phyloP scores from a whole-genome alignment of 1,140 invertebrate species.

The Paralvinella palmiformis region DNA sequence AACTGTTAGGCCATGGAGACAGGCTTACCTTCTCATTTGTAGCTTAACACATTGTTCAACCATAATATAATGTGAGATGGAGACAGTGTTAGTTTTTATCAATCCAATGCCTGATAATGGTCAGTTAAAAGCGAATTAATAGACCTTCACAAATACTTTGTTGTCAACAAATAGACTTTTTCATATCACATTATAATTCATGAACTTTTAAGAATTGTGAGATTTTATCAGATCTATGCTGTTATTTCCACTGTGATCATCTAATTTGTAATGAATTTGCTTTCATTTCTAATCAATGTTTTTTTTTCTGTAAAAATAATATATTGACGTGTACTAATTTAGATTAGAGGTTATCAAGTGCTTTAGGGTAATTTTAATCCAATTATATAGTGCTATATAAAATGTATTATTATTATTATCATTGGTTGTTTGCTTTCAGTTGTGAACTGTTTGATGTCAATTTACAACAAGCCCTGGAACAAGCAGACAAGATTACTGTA shows the following conservation, averaged over 20 bases:
- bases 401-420: conserved; percentile 14
- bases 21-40: too few species aligned
- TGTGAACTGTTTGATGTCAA: conserved; percentile 95
- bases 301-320: background rate
- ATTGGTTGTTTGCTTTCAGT: conserved; percentile 51
- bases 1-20: too few species aligned
- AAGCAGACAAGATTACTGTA: conserved; percentile 62
- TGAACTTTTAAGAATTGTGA: too few species aligned
- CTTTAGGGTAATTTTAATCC: background rate
- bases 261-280: background rate
- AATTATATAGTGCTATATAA: conserved; percentile 3
- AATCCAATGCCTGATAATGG: too few species aligned
- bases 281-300: background rate
- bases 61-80: too few species aligned
- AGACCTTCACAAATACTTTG: too few species aligned
- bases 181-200: too few species aligned
- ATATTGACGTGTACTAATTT: background rate
- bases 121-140: too few species aligned
- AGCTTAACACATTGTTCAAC: too few species aligned
- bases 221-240: too few species aligned
- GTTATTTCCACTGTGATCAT: background rate
- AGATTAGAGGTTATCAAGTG: background rate
- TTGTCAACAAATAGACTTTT: too few species aligned
- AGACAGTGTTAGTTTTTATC: too few species aligned
- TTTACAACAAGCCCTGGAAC: conserved; percentile 78